Conservation (phyloP, 2,113 vertebrate species). For the Microcebus griseorufus region DNA sequence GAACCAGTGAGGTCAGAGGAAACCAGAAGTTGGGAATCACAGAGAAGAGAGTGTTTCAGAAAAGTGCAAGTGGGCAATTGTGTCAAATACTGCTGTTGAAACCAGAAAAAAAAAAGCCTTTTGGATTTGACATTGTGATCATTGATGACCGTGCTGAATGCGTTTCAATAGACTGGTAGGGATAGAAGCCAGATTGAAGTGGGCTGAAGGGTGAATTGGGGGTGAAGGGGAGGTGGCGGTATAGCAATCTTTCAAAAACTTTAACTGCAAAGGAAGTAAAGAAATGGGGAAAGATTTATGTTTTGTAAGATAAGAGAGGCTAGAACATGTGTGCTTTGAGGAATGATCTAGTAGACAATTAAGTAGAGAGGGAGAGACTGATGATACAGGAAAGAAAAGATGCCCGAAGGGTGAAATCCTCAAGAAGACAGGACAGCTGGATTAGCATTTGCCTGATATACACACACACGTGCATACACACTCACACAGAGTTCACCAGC, state of each 20-base stretch:
- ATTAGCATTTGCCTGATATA: background rate
- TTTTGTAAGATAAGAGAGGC: background rate
- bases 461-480: background rate
- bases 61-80: background rate
- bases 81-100: background rate
- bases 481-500: background rate
- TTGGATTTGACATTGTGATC: background rate
- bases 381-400: background rate
- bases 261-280: slow-evolving; percentile 31
- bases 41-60: background rate
- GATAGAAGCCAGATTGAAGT: background rate
- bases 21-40: background rate
- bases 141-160: background rate
- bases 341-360: background rate
- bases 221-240: background rate
- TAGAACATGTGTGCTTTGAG: background rate
- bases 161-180: background rate
- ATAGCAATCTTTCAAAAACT: background rate
- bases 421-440: background rate
- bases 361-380: background rate
- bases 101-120: background rate
- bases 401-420: background rate
- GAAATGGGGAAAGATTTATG: background rate
- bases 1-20: background rate
- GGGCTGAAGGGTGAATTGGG: background rate